Conservation (phyloP, 2,113 vertebrate species). For the Balaeniceps rex region DNA sequence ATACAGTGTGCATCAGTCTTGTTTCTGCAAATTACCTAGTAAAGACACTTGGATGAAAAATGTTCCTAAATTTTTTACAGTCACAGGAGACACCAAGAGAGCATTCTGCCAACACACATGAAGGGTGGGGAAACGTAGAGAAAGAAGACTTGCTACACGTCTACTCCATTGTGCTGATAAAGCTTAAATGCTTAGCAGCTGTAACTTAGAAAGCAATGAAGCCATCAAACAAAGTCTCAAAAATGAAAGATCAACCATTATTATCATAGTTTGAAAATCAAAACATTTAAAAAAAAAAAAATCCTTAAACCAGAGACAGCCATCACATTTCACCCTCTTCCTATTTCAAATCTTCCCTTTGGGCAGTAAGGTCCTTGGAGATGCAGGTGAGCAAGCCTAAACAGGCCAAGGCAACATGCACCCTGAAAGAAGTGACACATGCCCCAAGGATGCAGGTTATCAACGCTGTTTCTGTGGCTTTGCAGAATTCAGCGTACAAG, state of each 20-base stretch:
- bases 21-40: neutral
- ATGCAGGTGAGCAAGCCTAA: neutral
- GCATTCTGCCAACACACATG: neutral
- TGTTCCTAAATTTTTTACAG: neutral
- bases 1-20: neutral
- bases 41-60: neutral
- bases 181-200: neutral
- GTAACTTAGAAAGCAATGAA: neutral
- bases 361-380: neutral
- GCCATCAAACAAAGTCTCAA: neutral
- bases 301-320: neutral
- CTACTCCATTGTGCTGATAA: neutral
- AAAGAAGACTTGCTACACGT: neutral
- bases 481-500: neutral
- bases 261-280: rapidly evolving
- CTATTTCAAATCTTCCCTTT: neutral
- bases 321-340: neutral
- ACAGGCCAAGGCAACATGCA: neutral
- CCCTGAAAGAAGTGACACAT: rapidly evolving
- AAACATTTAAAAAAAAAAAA: neutral
- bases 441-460: rapidly evolving
- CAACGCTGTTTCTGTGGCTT: neutral
- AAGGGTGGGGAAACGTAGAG: rapidly evolving
- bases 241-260: neutral
- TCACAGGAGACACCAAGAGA: neutral